Conservation (phyloP, 2,113 vertebrate species). For the Nothocercus nigrocapillus region DNA sequence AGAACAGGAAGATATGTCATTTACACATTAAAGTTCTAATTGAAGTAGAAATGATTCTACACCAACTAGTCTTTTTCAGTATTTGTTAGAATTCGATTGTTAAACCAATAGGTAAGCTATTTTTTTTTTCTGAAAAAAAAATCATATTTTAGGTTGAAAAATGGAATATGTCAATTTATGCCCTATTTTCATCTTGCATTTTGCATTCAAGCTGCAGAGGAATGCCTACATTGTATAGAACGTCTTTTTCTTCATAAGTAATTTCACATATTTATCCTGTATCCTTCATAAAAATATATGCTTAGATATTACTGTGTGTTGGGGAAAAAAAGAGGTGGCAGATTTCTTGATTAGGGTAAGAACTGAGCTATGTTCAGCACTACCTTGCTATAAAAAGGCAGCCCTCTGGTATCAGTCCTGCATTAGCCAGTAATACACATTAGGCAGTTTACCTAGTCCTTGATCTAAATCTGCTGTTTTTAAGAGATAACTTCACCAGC, state of each 20-base stretch:
- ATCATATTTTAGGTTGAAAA: background rate
- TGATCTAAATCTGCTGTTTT: background rate
- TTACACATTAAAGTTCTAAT: background rate
- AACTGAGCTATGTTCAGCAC: background rate
- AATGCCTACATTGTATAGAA: background rate
- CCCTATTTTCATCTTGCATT: background rate
- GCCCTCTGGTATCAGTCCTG: background rate
- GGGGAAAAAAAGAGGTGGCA: background rate
- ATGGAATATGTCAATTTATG: background rate
- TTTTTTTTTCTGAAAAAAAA: background rate
- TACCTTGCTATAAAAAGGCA: background rate
- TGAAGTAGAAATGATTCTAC: background rate
- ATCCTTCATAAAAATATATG: background rate
- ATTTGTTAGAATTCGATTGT: background rate
- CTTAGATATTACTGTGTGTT: background rate
- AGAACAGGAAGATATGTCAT: accelerated
- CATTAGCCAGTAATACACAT: background rate
- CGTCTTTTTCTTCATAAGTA: background rate
- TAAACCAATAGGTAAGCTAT: background rate
- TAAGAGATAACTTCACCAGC: background rate
- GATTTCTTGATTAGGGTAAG: background rate
- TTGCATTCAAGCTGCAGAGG: background rate
- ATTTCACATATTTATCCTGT: background rate
- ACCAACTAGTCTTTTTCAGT: background rate
- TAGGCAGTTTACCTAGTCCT: background rate